phyloP scores from a whole-genome alignment of 2,113 vertebrate species.

The Azemiops feae region DNA sequence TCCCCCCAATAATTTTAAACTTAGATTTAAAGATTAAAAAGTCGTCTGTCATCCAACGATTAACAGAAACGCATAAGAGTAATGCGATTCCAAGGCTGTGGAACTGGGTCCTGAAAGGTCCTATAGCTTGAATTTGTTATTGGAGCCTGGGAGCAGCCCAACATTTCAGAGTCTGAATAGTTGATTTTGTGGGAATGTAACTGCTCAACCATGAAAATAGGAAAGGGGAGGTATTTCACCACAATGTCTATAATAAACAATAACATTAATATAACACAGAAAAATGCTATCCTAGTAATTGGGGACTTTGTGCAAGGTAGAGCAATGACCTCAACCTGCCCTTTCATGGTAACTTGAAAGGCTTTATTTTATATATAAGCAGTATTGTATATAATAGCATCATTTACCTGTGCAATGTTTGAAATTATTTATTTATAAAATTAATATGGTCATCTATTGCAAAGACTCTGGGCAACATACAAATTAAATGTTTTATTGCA shows the following conservation, averaged over 20 bases:
- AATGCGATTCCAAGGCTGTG: neutral
- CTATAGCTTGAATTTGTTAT: neutral
- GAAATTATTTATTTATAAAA: neutral
- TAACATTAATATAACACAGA: neutral
- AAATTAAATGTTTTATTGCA: neutral
- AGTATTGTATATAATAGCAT: neutral
- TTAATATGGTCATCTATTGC: neutral
- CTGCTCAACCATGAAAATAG: neutral
- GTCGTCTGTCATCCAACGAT: neutral
- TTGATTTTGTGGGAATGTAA: neutral
- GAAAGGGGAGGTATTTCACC: neutral
- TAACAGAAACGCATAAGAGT: neutral
- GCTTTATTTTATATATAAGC: neutral
- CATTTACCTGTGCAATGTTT: neutral
- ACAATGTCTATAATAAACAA: neutral
- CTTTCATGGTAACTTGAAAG: neutral
- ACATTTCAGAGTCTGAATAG: neutral
- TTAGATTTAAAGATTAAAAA: neutral
- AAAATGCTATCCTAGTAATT: neutral
- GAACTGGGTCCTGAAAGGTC: neutral
- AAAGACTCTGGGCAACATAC: neutral
- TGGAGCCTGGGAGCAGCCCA: neutral
- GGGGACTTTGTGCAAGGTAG: neutral
- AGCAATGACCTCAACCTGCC: neutral
- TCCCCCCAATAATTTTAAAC: neutral